Percentiles rank a stretch among this genome's conserved stretches.
These are phyloP conservation scores for Triplophysa rosa DNA, from an alignment of 2,113 vertebrate species.

Conservation along the genomic window DNA sequence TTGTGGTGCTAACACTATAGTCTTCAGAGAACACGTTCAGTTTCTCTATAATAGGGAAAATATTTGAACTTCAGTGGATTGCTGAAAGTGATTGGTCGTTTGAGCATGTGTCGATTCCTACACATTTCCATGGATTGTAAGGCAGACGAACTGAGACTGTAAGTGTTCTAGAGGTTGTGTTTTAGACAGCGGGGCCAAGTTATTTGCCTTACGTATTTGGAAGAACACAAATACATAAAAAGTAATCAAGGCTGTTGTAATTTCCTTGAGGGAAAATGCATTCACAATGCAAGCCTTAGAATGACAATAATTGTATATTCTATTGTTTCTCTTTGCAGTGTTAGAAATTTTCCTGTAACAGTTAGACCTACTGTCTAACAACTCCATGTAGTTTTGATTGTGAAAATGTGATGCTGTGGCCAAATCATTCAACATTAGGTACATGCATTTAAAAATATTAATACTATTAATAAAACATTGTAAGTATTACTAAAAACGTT, in stretches of 20 bases:
- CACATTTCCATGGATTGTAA: background rate
- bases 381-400: constrained; percentile 16
- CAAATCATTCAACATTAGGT: background rate
- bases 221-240: background rate
- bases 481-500: too few species aligned
- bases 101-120: background rate
- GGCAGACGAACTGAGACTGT: background rate
- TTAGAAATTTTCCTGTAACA: constrained; percentile 11
- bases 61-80: background rate
- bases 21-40: too few species aligned
- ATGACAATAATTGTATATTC: constrained; percentile 4
- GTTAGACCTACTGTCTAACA: constrained; percentile 32
- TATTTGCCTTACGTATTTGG: background rate
- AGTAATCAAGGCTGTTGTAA: constrained; percentile 19
- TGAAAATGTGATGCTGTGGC: background rate
- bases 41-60: background rate
- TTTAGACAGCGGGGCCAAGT: constrained; percentile 39
- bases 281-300: background rate
- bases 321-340: background rate
- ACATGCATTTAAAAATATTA: background rate
- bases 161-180: constrained; percentile 20
- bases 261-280: background rate
- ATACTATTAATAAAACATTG: background rate
- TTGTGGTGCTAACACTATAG: background rate
- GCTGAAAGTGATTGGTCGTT: background rate